Evolutionary conservation across 2,113 vertebrate species (phyloP), one percentile per base, ranked within the genome.

Genomic region (Rhinoderma darwinii): DNA sequence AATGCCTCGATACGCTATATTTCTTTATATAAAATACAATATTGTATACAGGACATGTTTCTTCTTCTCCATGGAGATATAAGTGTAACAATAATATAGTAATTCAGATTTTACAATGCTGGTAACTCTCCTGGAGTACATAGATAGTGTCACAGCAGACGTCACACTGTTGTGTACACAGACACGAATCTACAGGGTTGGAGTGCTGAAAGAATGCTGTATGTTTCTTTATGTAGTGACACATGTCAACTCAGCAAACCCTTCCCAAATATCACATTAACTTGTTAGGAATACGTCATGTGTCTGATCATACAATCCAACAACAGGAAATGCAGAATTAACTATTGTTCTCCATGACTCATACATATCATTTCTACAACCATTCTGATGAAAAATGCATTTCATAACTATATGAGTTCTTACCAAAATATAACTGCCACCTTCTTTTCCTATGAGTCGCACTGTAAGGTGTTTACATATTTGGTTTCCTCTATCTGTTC

Each of bases 231-330:
- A 20, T 70, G 30, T 47, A 43, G 39, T 86, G 76, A 86, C 76
- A 86, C 43, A 86, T 54, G 15, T 30, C 11, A 54, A 30, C 75
- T 72, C 22, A 86, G 32, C 30, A 86, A 86, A 86, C n/a, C 44
- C 25, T 86, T 56, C 39, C 41, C 9, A 70, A 79, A 79, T 70
- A 50, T 70, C 59, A 72, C 84, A 86, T 37, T 80, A 50, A 68
- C 43, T 41, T 41, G 41, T 78, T 27, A 72, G 59, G 41, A 63
- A 47, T 25, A 44, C 39, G 56, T 85, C 54, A 85, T 85, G 56
- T 77, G 83, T 11, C 47, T 59, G 72, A n/a, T 75, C 83, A 32
- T 41, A 63, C 9, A n/a, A 76, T 22, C 30, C 59, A 43, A 54
- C 41, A 75, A 63, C 82, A 30, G 83, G 83, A 84, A 83, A 37